Percentiles rank a stretch among this genome's conserved stretches.
Conservation (phyloP, 2,113 vertebrate species). For the Microtus pennsylvanicus region DNA sequence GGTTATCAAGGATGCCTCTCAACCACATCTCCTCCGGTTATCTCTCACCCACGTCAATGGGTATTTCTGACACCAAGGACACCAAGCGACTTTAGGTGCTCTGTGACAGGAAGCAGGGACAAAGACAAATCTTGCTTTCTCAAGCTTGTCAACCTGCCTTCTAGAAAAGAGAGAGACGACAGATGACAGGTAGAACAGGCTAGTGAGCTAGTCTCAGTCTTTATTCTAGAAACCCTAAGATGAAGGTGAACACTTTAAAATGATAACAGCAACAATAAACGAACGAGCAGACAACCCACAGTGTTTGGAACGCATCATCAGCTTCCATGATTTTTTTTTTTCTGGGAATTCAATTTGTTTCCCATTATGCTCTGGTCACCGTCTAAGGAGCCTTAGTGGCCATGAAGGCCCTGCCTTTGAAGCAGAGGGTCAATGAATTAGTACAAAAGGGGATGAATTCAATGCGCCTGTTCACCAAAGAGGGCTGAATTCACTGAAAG, state of each 20-base stretch:
- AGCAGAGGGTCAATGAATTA: conserved; percentile 88
- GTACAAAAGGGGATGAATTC: conserved; percentile 89
- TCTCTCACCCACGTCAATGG: not conserved
- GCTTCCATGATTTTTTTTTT: conserved; percentile 86
- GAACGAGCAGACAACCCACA: not conserved
- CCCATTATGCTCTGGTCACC: conserved; percentile 85
- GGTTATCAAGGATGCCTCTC: not conserved
- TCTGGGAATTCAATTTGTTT: conserved; percentile 87
- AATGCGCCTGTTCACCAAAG: conserved; percentile 82
- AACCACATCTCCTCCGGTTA: not conserved
- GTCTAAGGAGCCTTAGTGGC: conserved; percentile 83
- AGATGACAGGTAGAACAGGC: conserved; percentile 34
- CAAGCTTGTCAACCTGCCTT: conserved; percentile 70
- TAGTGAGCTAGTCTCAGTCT: conserved; percentile 73
- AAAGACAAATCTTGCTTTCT: not conserved
- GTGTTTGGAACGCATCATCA: conserved; percentile 67
- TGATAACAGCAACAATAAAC: not conserved
- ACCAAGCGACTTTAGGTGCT: not conserved
- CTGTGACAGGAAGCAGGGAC: not conserved
- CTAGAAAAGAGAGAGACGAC: conserved; percentile 36
- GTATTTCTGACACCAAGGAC: not conserved
- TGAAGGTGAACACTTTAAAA: conserved; percentile 68
- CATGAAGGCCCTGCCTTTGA: conserved; percentile 85
- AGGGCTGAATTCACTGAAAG: conserved; percentile 88
- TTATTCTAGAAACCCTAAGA: conserved; percentile 71